These are phyloP conservation scores for Phaenicophaeus curvirostris DNA, from an alignment of 2,797 vertebrate species.

Conservation along the genomic window DNA sequence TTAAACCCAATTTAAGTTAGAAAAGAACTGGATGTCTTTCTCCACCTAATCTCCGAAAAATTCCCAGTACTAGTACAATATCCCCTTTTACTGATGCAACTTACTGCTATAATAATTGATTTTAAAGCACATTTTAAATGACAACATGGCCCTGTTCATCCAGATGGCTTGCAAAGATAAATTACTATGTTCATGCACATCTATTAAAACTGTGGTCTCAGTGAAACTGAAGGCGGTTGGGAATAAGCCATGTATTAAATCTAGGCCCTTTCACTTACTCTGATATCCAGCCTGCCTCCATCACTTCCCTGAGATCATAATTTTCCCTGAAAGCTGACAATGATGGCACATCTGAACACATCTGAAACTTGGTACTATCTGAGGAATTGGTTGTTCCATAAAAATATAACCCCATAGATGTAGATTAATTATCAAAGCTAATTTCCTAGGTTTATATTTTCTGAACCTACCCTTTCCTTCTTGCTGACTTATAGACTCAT, in stretches of 20 bases:
- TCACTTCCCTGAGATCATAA: background rate
- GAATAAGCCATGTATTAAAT: background rate
- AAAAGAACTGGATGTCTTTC: background rate
- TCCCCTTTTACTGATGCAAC: background rate
- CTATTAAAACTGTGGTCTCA: background rate
- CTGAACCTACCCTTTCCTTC: too few relatives aligned
- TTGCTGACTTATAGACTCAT: too few relatives aligned
- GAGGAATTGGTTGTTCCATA: background rate
- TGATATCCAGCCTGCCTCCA: background rate
- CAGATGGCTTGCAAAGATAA: background rate
- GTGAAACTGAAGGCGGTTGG: background rate
- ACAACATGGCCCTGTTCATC: background rate
- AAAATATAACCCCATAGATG: accelerated
- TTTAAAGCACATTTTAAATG: background rate
- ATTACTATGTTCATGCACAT: background rate
- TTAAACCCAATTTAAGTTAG: background rate
- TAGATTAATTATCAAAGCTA: background rate
- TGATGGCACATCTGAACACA: accelerated
- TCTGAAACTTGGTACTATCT: background rate
- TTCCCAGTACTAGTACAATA: background rate
- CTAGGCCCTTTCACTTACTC: background rate
- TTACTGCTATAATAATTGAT: background rate
- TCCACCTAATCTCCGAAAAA: background rate
- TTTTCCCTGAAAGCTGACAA: background rate
- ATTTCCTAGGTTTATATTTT: too few relatives aligned